phyloP scores from a whole-genome alignment of 2,888 invertebrate species.

The Cartodere bifasciata region DNA sequence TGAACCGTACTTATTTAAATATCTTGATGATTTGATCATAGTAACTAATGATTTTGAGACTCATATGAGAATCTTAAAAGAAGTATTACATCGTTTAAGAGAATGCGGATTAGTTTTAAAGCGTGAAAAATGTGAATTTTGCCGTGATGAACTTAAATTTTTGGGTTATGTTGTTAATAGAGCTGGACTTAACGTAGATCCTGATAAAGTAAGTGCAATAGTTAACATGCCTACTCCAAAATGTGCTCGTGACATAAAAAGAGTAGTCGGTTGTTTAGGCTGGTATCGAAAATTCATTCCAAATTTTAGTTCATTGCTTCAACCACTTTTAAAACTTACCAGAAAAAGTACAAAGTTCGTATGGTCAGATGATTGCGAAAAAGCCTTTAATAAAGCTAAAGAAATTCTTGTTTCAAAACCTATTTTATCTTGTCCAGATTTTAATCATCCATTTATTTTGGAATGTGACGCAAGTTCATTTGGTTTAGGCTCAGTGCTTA shows the following conservation, averaged over 20 bases:
- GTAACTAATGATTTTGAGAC: conserved; percentile 7
- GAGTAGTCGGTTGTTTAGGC: conserved; percentile 2
- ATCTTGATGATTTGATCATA: conserved; percentile 8
- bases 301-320: conserved; percentile 1
- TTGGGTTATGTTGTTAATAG: conserved; percentile 7
- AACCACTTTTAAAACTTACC: conserved; percentile 1
- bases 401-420: conserved; percentile 1
- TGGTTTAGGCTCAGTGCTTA: conserved; percentile 5
- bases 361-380: conserved; percentile 6
- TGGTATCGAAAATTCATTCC: conserved; percentile 1
- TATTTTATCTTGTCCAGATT: conserved; percentile 6
- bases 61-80: conserved; percentile 7
- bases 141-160: conserved; percentile 11
- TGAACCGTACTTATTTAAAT: conserved; percentile 9
- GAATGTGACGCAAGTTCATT: conserved; percentile 5
- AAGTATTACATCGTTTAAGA: conserved; percentile 11
- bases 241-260: background rate
- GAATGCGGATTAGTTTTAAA: conserved; percentile 8
- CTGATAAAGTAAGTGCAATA: conserved; percentile 3
- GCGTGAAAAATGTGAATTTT: conserved; percentile 9
- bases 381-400: conserved; percentile 5
- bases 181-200: conserved; percentile 3
- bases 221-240: conserved; percentile 3
- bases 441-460: conserved; percentile 2
- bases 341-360: conserved; percentile 3